Evolutionary conservation across 2,797 vertebrate genomes (phyloP).

Genomic region (Helarctos malayanus): DNA sequence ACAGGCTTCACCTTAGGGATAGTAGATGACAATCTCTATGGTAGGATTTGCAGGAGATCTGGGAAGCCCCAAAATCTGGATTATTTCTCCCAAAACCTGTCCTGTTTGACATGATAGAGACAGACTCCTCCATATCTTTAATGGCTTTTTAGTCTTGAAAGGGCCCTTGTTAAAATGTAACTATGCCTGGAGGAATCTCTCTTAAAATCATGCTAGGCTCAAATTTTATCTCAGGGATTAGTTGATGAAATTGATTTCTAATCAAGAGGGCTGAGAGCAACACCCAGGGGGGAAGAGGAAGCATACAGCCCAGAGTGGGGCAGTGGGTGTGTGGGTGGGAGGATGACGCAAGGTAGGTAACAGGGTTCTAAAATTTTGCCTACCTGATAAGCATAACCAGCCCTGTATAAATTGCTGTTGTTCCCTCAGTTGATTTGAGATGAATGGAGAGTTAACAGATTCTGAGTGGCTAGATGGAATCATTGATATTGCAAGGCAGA

Average conservation of each 20-base stretch:
- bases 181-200: background rate
- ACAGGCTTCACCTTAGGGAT: background rate
- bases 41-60: background rate
- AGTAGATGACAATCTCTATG: background rate
- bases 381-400: background rate
- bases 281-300: background rate
- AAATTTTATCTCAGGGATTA: conserved; percentile 36
- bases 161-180: background rate
- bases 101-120: background rate
- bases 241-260: conserved; percentile 18
- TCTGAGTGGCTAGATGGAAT: background rate
- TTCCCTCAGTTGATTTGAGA: background rate
- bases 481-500: background rate
- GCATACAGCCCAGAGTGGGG: background rate
- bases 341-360: background rate
- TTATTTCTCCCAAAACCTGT: background rate
- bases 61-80: background rate
- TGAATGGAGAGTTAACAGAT: background rate
- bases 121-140: background rate
- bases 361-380: background rate
- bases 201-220: background rate
- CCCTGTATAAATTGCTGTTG: background rate
- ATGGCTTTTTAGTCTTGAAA: background rate
- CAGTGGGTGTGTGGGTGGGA: background rate
- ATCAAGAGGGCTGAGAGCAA: background rate